phyloP scores from a whole-genome alignment of 2,888 invertebrate genomes.

The Synanthedon tipuliformis region DNA sequence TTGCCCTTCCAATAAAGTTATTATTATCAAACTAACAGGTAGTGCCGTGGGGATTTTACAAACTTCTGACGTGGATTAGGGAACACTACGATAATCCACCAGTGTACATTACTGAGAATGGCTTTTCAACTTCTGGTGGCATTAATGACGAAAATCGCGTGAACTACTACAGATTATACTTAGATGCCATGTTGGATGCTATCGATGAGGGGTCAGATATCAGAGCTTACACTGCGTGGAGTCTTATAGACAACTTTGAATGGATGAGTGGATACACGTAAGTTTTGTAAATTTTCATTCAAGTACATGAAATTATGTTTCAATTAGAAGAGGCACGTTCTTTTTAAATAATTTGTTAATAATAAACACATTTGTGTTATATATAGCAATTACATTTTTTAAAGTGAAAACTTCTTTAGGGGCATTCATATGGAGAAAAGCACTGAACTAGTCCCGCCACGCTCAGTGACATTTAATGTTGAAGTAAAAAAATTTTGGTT shows the following conservation, averaged over 20 bases:
- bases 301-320: no score
- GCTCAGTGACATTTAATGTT: no score
- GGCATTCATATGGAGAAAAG: no score
- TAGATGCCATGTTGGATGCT: conserved; percentile 21
- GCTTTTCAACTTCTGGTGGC: conserved; percentile 35
- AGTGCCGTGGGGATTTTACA: conserved; percentile 68
- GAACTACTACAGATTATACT: conserved; percentile 23
- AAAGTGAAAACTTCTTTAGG: no score
- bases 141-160: conserved; percentile 34
- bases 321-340: no score
- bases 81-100: conserved; percentile 55
- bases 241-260: conserved; percentile 11
- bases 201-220: conserved; percentile 54
- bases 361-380: no score
- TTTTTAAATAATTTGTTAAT: no score
- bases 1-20: no score
- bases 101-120: conserved; percentile 66
- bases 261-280: conserved; percentile 15
- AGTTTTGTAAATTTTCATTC: conserved; percentile 15
- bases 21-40: conserved; percentile 17
- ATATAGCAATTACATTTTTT: no score
- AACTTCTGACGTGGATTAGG: conserved; percentile 58
- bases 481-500: no score
- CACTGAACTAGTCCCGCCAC: no score
- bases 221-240: conserved; percentile 12